phyloP scores from a whole-genome alignment of 2,113 vertebrate species.

The Engystomops pustulosus region DNA sequence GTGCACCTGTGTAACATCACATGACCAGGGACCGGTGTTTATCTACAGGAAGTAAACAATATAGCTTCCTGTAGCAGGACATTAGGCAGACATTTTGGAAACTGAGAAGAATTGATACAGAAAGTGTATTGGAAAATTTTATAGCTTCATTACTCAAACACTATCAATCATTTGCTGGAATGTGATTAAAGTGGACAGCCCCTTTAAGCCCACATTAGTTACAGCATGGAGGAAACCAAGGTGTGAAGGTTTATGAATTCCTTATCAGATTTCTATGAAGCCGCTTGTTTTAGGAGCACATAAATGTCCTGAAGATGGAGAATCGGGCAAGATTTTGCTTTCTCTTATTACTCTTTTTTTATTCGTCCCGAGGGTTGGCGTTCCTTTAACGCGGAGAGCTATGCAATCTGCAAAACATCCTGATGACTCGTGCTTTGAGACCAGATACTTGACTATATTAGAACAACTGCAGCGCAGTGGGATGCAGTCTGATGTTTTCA shows the following conservation, averaged over 20 bases:
- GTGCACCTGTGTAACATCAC: no score
- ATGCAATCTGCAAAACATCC: not conserved
- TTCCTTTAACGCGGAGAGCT: not conserved
- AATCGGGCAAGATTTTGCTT: not conserved
- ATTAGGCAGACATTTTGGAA: no score
- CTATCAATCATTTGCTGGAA: no score
- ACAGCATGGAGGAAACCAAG: not conserved
- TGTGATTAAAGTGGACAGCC: no score
- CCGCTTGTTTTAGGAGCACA: not conserved
- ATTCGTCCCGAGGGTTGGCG: not conserved
- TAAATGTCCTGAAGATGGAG: not conserved
- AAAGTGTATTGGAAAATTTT: no score
- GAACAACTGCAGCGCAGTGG: slow-evolving; percentile 1
- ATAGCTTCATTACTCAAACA: no score
- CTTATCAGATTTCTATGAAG: not conserved
- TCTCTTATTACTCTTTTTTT: not conserved
- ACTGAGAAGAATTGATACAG: no score
- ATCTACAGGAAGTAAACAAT: no score
- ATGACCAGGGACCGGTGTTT: no score
- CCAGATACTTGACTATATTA: slow-evolving; percentile 36
- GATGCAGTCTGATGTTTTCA: slow-evolving; percentile 5
- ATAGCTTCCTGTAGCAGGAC: no score
- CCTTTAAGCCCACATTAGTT: not conserved
- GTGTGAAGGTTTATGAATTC: not conserved
- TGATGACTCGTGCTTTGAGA: not conserved